phyloP scores from a whole-genome alignment of 2,797 vertebrate genomes.

The Pipistrellus pygmaeus region DNA sequence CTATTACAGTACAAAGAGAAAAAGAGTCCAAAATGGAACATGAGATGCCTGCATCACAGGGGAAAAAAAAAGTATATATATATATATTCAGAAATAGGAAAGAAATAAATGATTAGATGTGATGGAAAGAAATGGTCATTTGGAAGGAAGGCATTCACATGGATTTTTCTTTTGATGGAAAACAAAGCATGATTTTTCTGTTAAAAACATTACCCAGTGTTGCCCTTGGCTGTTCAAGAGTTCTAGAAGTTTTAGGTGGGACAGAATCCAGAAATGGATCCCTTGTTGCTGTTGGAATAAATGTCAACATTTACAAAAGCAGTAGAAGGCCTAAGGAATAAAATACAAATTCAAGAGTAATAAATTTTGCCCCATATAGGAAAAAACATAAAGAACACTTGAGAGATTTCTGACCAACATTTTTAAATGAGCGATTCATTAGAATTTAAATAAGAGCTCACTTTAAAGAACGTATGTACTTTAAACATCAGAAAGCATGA shows the following conservation, averaged over 20 bases:
- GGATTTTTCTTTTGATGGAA: slow-evolving; percentile 78
- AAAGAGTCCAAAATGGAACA: slow-evolving; percentile 46
- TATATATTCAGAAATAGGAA: slow-evolving; percentile 59
- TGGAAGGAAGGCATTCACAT: slow-evolving; percentile 82
- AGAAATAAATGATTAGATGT: slow-evolving; percentile 75
- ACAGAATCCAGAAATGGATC: slow-evolving; percentile 88
- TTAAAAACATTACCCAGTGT: slow-evolving; percentile 90
- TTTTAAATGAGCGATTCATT: slow-evolving; percentile 67
- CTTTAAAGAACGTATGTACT: slow-evolving; percentile 46
- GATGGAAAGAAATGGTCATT: slow-evolving; percentile 78
- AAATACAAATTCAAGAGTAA: slow-evolving; percentile 75
- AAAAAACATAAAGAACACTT: slow-evolving; percentile 64
- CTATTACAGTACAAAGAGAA: slow-evolving; percentile 47
- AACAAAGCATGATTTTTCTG: slow-evolving; percentile 80
- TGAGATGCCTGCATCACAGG: slow-evolving; percentile 5
- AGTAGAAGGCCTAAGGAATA: slow-evolving; percentile 78
- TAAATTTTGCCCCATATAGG: slow-evolving; percentile 63
- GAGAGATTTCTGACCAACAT: slow-evolving; percentile 45
- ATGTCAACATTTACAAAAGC: slow-evolving; percentile 85
- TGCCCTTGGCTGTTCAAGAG: slow-evolving; percentile 89
- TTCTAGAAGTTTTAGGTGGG: slow-evolving; percentile 87
- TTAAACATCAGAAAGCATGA: slow-evolving; percentile 22
- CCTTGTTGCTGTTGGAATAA: slow-evolving; percentile 89
- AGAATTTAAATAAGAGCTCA: slow-evolving; percentile 70
- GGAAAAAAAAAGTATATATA: slow-evolving; percentile 39